A percentile compares a stretch with the other conserved stretches of the same genome.
phyloP scores from a whole-genome alignment of 2,113 vertebrate species.

The Actenoides lindsayi region DNA sequence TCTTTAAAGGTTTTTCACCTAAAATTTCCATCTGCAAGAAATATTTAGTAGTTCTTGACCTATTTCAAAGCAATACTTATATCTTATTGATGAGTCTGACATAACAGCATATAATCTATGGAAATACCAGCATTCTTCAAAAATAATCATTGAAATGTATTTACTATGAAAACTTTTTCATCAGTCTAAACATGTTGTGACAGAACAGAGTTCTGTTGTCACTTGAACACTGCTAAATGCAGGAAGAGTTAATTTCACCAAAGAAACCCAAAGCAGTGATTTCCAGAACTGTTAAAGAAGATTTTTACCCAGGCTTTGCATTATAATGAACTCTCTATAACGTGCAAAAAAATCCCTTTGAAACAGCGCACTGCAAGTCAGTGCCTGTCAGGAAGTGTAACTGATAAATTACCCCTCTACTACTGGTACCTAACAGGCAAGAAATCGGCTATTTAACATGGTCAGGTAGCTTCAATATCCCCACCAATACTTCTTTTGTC shows the following conservation, averaged over 20 bases:
- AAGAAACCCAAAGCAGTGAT: neutral
- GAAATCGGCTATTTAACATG: neutral
- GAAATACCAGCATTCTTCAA: neutral
- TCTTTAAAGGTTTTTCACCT: neutral
- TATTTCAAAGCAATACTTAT: neutral
- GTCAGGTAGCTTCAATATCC: slow-evolving; percentile 8
- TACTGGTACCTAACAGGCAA: slow-evolving; percentile 3
- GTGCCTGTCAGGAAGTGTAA: neutral
- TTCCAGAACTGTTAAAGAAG: neutral
- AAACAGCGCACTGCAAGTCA: neutral
- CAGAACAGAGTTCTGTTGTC: neutral
- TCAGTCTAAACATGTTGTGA: neutral
- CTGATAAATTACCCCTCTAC: neutral
- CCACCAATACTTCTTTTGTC: slow-evolving; percentile 15
- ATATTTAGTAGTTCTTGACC: neutral
- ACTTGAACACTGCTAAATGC: neutral
- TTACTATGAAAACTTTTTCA: neutral
- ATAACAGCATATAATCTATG: neutral
- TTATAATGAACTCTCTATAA: neutral
- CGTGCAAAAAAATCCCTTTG: neutral
- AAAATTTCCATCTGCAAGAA: neutral
- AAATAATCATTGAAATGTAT: neutral
- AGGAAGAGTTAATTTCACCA: neutral
- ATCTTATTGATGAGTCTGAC: neutral
- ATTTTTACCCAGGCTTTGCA: slow-evolving; percentile 18